A percentile compares a stretch with the other conserved stretches of the same genome.
phyloP scores from a whole-genome alignment of 2,113 vertebrate genomes.

The Grus americana region DNA sequence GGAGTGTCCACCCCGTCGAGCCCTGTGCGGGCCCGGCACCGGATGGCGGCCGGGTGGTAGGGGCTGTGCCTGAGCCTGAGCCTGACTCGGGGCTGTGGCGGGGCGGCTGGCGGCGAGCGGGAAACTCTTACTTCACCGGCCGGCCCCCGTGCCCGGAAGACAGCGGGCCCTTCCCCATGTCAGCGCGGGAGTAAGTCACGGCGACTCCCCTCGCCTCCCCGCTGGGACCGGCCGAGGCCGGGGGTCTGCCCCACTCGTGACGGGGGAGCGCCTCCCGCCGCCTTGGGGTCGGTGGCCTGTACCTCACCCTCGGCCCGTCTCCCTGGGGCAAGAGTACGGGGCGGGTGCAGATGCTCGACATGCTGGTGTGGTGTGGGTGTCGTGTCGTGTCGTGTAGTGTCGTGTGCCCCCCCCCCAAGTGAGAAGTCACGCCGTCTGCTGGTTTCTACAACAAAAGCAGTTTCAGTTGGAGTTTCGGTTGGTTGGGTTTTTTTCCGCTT shows the following conservation, averaged over 20 bases:
- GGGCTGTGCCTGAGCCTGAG: fast-evolving
- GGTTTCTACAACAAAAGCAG: fast-evolving
- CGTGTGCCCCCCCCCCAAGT: too few species aligned
- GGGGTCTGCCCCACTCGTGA: too few species aligned
- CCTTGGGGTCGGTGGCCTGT: too few species aligned
- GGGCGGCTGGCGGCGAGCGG: too few species aligned
- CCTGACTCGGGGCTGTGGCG: too few species aligned
- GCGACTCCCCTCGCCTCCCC: fast-evolving
- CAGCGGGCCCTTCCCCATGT: background rate
- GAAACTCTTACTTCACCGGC: fast-evolving
- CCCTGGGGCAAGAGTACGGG: too few species aligned
- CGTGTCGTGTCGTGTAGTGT: too few species aligned
- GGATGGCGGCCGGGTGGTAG: fast-evolving
- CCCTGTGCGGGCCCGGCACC: fast-evolving
- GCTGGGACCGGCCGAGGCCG: background rate
- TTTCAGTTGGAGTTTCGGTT: background rate
- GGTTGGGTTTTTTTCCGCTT: background rate
- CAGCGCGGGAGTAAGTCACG: too few species aligned
- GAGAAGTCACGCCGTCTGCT: background rate
- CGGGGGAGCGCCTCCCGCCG: background rate
- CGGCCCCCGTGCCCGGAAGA: fast-evolving
- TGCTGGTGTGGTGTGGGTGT: fast-evolving
- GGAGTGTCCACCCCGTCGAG: fast-evolving
- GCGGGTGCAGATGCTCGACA: fast-evolving
- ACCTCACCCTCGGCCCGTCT: background rate